Base-by-base conservation (phyloP, 2,113 vertebrate species). In the Solea solea region DNA sequence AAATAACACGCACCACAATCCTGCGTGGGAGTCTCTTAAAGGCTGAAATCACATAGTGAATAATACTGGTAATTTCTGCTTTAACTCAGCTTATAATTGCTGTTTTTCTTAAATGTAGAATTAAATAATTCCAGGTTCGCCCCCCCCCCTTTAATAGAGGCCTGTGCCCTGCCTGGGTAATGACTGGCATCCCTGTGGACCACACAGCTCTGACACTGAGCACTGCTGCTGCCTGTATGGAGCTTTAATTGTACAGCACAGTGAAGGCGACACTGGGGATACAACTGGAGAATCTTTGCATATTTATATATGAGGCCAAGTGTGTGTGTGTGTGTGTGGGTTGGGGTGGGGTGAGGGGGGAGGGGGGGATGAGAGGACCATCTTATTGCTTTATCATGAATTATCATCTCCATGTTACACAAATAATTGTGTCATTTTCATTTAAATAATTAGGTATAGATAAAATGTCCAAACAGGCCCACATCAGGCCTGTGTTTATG, bases 181-280 rank as follows among this genome's bases (percentile, higher is more conserved):
- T 89, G 82, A 83, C 76, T 80, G 90, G 79, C 82, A 83, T 81
- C 85, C 76, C 84, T 81, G 77, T 87, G 84, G 84, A 80, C 82
- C 72, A 74, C 51, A 66, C 80, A 75, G 82, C 80, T 77, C 71
- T 83, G 88, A 86, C 87, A 82, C 7, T 86, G 69, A 88, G 76
- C 15, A 42, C 41, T 9, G 45, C 6, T 57, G 72, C 74, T 76
- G 80, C 60, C 83, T 79, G 64, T 65, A 84, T 86, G 87, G 78
- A 75, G 78, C 81, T 81, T 87, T 92, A 92, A 93, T 92, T 92
- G 89, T 83, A 86, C 81, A 89, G 86, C 85, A 88, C 84, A 85
- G 88, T 77, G 84, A 83, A 84, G 82, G 75, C 78, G 83, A 83
- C 88, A 67, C 54, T 78, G 88, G 87, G 84, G 89, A 89, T 79